Evolutionary conservation across 2,888 invertebrate species (phyloP), one percentile per base, ranked within the genome.

Genomic region (Coenonympha glycerion): DNA sequence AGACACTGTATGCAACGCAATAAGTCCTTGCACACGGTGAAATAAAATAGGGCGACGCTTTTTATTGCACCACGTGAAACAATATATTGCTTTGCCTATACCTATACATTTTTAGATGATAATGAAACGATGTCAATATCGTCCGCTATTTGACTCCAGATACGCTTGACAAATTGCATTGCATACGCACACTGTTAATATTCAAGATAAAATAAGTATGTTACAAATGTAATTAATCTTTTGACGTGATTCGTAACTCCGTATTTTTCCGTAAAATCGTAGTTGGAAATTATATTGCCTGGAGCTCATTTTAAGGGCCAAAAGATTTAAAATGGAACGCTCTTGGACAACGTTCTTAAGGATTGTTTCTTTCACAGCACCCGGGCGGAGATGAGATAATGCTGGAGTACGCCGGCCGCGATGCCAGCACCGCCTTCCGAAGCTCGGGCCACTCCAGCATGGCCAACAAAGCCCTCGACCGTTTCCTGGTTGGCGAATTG

Each of bases 371-470:
- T 46, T 77, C 76, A 3, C 70, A 93, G 90, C 96, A 96, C 79
- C 95, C 95, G 0, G 96, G 95, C 47, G 95, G 96, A 5, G 88
- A 89, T 8, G 95, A 95, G 56, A 89, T 96, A 13, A 90, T 96
- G 62, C 73, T 95, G 62, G 96, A 96, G 66, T 91, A 94, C 73
- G 95, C 95, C 0, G 96, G 96, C 0, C 88, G 93, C 8, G 96
- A 96, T 73, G 95, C 95, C 0, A 95, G 93, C 19, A 87, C 93
- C 1, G 93, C 95, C 0, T 96, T 95, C 79, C 88, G 93, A 11
- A 92, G 94, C 40, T 91, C 92, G 0, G 95, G 95, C 0, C 96
- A 96, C 68, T 92, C 93, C 3, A 83, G 86, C 9, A 86, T 82
- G 54, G 93, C 94, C 0, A 76, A 89, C 19, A 87, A 88, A 53